Evolutionary conservation across 2,888 invertebrate genomes (phyloP).

Genomic region (Lepidocyrtinus sp.): DNA sequence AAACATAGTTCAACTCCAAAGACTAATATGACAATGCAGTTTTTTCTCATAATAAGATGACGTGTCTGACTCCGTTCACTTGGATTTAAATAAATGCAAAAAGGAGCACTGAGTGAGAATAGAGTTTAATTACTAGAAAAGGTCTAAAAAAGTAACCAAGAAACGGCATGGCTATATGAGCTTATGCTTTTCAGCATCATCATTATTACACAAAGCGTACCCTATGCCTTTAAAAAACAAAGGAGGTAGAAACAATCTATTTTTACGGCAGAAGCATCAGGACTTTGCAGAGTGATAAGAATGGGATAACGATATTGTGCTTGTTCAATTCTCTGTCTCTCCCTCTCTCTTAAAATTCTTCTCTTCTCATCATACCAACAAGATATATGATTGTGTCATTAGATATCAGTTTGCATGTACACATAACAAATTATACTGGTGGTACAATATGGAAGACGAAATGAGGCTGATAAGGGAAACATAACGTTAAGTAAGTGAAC

Average conservation of each 20-base stretch:
- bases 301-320: neutral
- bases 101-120: constrained; percentile 50
- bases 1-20: constrained; percentile 16
- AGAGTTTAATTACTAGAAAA: constrained; percentile 50
- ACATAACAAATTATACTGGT: constrained; percentile 3
- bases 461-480: constrained; percentile 27
- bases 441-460: constrained; percentile 57
- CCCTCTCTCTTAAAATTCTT: neutral
- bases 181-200: neutral
- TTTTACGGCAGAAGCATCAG: neutral
- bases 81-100: constrained; percentile 32
- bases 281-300: constrained; percentile 14
- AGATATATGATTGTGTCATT: constrained; percentile 22
- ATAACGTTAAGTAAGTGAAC: constrained; percentile 33
- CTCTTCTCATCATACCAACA: constrained; percentile 9
- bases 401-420: constrained; percentile 8
- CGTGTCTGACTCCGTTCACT: constrained; percentile 7
- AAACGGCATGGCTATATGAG: neutral
- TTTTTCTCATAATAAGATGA: constrained; percentile 47
- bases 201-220: neutral
- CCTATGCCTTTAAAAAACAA: neutral
- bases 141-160: neutral
- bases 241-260: constrained; percentile 16
- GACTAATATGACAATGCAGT: constrained; percentile 6
- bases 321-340: constrained; percentile 1